Evolutionary conservation across 2,888 invertebrate genomes (phyloP), one percentile per base, ranked within the genome.

Genomic region (Amblyjoppa proteus): DNA sequence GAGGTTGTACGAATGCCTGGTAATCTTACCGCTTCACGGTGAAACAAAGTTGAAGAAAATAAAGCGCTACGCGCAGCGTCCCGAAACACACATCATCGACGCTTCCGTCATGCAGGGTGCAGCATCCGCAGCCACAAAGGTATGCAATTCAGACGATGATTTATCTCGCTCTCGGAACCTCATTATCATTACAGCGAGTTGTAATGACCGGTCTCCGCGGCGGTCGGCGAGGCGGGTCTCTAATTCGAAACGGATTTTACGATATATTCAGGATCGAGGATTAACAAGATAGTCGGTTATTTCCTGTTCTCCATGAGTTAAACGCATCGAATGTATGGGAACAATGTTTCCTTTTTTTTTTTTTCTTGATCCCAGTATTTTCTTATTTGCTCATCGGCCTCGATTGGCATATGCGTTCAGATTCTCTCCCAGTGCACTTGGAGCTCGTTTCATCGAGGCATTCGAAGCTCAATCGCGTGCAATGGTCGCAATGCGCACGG

Each of bases 181-280:
- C 83, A 81, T 86, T 81, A 86, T 82, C 75, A 85, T 86, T 83
- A 74, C 86, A 86, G 81, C 70, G 81, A 83, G 77, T 75, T 77
- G 28, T 86, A 83, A 86, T 86, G 77, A 86, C 83, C 45, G 74
- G 83, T 13, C 77, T 77, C 45, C 51, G 81, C 53, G 49, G 77
- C 51, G 4, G 78, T 83, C 86, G 82, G 84, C 75, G 73, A 79
- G 70, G 69, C 49, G 56, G 31, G 74, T 53, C 83, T 86, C 83
- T 81, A 83, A 86, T 83, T 83, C 66, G 20, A 74, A 77, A 74
- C 73, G 69, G 68, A 83, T 83, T 86, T 74, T 81, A 31, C 53
- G 84, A 68, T 78, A 68, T 74, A 69, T 77, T 82, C 66, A 11
- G 51, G 61, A 81, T 85, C 76, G 71, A 25, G 45, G 61, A 76